Conservation (phyloP, 2,113 vertebrate species). For the Camelus dromedarius region DNA sequence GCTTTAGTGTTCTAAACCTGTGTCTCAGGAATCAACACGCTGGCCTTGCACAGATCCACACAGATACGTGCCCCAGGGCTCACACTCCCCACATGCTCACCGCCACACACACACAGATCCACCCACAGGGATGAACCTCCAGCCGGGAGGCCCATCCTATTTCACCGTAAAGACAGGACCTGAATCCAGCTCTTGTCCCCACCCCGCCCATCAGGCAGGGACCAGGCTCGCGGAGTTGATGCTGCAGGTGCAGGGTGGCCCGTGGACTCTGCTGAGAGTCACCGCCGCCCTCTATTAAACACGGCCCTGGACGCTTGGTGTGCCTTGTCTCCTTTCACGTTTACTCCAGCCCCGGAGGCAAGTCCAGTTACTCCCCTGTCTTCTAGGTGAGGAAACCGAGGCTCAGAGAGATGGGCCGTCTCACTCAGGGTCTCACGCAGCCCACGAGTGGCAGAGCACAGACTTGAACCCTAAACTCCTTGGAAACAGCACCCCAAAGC, state of each 20-base stretch:
- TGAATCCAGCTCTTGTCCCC: too few species aligned
- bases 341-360: background rate
- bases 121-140: too few species aligned
- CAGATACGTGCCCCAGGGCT: background rate
- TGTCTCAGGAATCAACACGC: background rate
- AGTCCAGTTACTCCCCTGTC: background rate
- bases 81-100: accelerated
- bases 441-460: background rate
- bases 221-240: background rate
- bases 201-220: background rate
- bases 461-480: background rate
- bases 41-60: background rate
- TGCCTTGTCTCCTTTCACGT: background rate
- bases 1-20: background rate
- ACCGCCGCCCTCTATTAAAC: accelerated
- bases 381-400: background rate
- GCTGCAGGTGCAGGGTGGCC: background rate
- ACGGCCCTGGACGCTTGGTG: background rate
- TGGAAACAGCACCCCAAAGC: background rate
- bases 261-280: background rate
- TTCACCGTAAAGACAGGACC: background rate
- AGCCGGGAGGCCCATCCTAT: too few species aligned
- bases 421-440: background rate
- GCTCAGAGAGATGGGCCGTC: background rate
- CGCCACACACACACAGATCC: too few species aligned